A percentile compares a stretch with the other conserved stretches of the same genome.
Conservation (phyloP, 2,797 vertebrate genomes). For the Buphagus erythrorhynchus region DNA sequence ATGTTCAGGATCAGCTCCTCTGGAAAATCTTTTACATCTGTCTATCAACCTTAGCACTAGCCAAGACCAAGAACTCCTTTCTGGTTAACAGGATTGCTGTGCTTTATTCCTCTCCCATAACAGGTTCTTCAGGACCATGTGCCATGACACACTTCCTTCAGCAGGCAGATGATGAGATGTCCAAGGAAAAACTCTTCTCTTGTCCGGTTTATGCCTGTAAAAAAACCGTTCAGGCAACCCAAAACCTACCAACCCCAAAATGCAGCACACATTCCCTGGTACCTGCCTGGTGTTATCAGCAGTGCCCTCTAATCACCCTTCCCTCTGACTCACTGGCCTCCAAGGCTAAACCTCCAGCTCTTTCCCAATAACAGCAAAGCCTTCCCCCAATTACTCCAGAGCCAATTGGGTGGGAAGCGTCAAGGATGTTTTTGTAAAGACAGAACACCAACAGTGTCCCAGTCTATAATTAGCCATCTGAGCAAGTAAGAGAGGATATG, state of each 20-base stretch:
- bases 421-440: constrained; percentile 23
- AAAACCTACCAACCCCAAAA: neutral
- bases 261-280: fast-evolving
- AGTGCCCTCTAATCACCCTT: neutral
- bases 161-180: neutral
- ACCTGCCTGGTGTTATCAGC: neutral
- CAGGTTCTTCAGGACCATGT: neutral
- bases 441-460: neutral
- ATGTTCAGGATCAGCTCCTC: neutral
- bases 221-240: neutral
- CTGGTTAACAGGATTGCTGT: neutral
- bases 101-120: neutral
- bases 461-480: constrained; percentile 24
- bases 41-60: neutral
- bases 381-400: neutral
- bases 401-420: constrained; percentile 30
- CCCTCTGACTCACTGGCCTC: neutral
- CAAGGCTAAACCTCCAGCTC: neutral
- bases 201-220: neutral
- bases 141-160: neutral
- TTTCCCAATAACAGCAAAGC: neutral
- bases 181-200: neutral
- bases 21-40: neutral
- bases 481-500: neutral
- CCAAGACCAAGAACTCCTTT: neutral